Evolutionary conservation across 1,140 invertebrate genomes (phyloP), one percentile per base, ranked within the genome.

Genomic region (Eueides isabella): DNA sequence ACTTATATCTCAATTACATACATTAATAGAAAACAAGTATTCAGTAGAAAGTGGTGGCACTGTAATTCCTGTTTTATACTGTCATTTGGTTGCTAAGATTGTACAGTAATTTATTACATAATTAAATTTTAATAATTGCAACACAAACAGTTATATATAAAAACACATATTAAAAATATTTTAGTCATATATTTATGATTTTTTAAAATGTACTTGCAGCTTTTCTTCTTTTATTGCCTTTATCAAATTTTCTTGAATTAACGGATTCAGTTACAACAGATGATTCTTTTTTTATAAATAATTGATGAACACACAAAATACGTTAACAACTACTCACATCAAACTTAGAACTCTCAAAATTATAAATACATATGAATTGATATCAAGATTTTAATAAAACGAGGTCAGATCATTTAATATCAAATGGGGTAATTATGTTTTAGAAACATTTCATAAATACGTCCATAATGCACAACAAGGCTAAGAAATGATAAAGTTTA

Each of bases 401-500:
- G 41, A 48, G 41, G 41, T 48, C n/a, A 44, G n/a, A 6, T 48
- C n/a, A 44, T 44, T 48, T 19, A 44, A 44, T 48, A 26, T 55
- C 26, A 55, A 55, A 55, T 55, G 26, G 3, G 9, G 11, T 55
- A 55, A 55, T 55, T 55, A 55, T 26, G 1, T 55, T 55, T 55
- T 55, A 55, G 19, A 55, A 55, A 23, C 2, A 55, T 55, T 55
- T 26, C 9, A 55, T 23, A 55, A 48, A n/a, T 48, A 1, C 41
- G 1, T 48, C n/a, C 41, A 38, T 5, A 16, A 38, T 0, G 5
- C 35, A 38, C 35, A 4, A 44, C 71, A 70, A 70, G 44, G 41
- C 74, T 65, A 67, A 74, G 6, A 33, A 31, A 73, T 14, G 26
- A 61, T 35, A 71, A 19, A 48, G 62, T 64, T 62, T 62, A 61